Base-by-base conservation (phyloP, 2,113 vertebrate species). In the Ursus arctos region DNA sequence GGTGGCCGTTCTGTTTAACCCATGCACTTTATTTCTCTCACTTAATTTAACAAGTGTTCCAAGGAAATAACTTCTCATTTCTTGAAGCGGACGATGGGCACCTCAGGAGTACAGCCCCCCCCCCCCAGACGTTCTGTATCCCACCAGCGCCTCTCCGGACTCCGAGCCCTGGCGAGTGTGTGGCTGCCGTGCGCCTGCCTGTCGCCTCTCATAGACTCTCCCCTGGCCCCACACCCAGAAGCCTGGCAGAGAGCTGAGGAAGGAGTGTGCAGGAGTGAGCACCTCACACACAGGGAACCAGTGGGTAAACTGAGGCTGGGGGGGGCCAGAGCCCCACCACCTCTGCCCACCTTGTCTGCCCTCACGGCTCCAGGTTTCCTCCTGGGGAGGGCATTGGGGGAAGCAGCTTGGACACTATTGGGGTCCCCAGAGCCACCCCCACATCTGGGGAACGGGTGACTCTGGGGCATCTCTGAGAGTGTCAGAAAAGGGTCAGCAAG, bases 221-320 rank as follows among this genome's bases (percentile, higher is more conserved):
- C 47, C 79, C 31, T 9, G 40, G 79, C 10, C 80, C 65, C 12
- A 21, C 24, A 7, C 40, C 40, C 43, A 43, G 22, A 47, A 40
- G 43, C 31, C 67, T 61, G 80, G 43, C 43, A 33, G 90, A 51
- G 91, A 84, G 43, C 24, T 19, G 36, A 76, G 28, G 14, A 59
- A 36, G 43, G 28, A 12, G 10, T 24, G 61, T 26, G 36, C 65
- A 7, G 15, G 36, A 7, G 63, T 47, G 51, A 28, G 91, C 6
- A 3, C 31, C 40, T 28, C 13, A 7, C 14, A 26, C 1, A 0
- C 3, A 40, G 55, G 53, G 24, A 18, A 2, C 3, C 0, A 4
- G 33, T 11, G 67, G 67, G 43, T 72, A 47, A 43, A 59, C 53
- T 9, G 33, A 74, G 57, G 80, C 55, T 13, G 11, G 65, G 43